Evolutionary conservation across 2,888 invertebrate species (phyloP).

Genomic region (Ornithoptera priamus): DNA sequence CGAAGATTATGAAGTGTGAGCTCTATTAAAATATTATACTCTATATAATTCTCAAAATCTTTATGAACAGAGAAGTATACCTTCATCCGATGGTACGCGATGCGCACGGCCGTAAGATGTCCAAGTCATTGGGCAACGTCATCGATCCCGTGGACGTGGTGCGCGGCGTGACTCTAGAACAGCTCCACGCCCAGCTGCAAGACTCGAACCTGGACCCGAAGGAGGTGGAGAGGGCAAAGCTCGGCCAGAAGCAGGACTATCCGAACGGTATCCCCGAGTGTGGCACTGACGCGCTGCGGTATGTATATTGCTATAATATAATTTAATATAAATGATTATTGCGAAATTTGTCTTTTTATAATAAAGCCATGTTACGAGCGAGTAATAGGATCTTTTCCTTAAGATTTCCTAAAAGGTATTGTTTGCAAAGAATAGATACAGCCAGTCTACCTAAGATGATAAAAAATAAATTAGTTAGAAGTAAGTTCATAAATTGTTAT

Average conservation of each 20-base stretch:
- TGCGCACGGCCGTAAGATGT: constrained; percentile 99
- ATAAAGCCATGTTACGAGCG: too few species aligned
- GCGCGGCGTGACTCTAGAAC: constrained; percentile 89
- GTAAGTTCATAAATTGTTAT: too few species aligned
- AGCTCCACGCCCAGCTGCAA: constrained; percentile 86
- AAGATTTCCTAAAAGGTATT: too few species aligned
- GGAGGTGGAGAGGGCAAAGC: constrained; percentile 88
- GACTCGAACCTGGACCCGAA: constrained; percentile 92
- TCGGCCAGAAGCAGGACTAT: constrained; percentile 88
- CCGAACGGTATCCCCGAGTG: constrained; percentile 98
- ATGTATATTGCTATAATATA: constrained; percentile 48
- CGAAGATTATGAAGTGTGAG: too few species aligned
- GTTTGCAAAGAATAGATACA: too few species aligned
- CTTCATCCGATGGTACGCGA: constrained; percentile 98
- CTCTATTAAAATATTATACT: too few species aligned
- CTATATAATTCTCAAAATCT: too few species aligned
- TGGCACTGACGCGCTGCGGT: constrained; percentile 95
- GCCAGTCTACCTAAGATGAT: too few species aligned
- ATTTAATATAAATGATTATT: too few species aligned
- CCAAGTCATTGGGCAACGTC: constrained; percentile 98
- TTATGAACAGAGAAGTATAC: constrained; percentile 85
- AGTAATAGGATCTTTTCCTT: too few species aligned
- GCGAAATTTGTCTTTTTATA: too few species aligned
- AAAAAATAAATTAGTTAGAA: too few species aligned
- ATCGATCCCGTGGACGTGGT: constrained; percentile 99